These are phyloP conservation scores for Cacatua alba DNA, from an alignment of 2,113 vertebrate species.

Conservation along the genomic window DNA sequence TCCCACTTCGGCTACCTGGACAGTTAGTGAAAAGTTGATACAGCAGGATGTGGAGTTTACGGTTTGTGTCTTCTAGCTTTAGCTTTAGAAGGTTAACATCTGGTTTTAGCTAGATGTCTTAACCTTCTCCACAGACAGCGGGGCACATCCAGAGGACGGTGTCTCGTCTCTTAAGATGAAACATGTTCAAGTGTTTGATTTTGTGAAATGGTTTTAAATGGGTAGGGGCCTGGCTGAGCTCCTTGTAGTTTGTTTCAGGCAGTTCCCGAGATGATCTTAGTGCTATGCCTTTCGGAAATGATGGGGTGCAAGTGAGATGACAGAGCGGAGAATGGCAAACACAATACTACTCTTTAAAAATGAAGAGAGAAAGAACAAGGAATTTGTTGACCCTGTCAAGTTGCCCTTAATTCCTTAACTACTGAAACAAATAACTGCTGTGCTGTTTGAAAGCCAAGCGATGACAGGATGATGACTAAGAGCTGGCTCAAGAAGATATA, in stretches of 20 bases:
- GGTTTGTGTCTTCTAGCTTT: not conserved
- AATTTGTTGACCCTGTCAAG: not conserved
- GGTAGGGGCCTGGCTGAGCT: not conserved
- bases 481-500: slow-evolving; percentile 11
- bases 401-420: not conserved
- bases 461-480: not conserved
- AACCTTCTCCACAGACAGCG: not conserved
- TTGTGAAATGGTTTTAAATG: not conserved
- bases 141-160: not conserved
- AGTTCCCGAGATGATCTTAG: not conserved
- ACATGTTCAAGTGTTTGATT: not conserved
- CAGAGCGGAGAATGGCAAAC: not conserved
- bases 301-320: not conserved
- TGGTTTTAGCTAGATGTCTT: not conserved
- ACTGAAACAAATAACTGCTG: not conserved
- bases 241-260: not conserved
- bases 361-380: not conserved
- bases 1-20: not conserved
- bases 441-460: not conserved
- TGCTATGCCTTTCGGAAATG: not conserved
- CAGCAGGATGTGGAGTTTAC: not conserved
- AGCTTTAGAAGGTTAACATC: not conserved
- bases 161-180: not conserved
- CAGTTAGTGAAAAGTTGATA: not conserved
- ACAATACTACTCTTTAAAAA: not conserved